Base-by-base conservation (phyloP, 2,113 vertebrate genomes). In the Marmota monax region DNA sequence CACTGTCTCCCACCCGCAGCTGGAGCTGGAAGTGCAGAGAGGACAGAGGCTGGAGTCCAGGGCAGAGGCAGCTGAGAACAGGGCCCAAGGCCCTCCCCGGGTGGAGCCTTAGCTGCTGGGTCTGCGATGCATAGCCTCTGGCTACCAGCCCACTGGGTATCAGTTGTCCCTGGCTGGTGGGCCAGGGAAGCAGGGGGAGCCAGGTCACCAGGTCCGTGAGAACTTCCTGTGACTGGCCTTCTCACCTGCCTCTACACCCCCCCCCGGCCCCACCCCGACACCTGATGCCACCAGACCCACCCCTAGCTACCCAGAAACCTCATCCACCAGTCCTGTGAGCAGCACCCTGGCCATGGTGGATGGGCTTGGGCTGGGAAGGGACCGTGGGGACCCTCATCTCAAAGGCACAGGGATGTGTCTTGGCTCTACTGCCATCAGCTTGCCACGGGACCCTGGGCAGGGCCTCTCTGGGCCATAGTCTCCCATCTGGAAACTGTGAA, bases 171-270 rank as follows among this genome's bases (percentile, higher is more conserved):
- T 51, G 94, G 58, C 23, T 0, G 0, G 37, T 0, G 0, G 29
- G 84, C 97, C 94, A 34, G 70, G 78, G 0, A 32, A 1, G 34
- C 14, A 1, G 51, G 79, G 83, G 56, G 7, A 7, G 27, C 94
- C 48, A 80, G 98, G 98, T 98, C 98, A 97, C 20, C 13, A 63
- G 94, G 98, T 98, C 97, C 98, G 93, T 98, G 99, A 99, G 98
- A 99, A 99, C 95, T 72, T 95, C 95, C 97, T 1, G 0, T 45
- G 56, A 94, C 95, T 93, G 92, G 97, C 92, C 98, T 99, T 99
- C 99, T 99, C 99, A 98, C 99, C 98, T 98, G 98, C 96, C 79
- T 84, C 17, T 0, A 22, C 0, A 16, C 37, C 48, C n/a, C n/a
- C 45, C 92, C 4, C 18, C 3, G 1, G 17, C 78, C 11, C 86